Conservation (phyloP, 2,113 vertebrate genomes). For the Hyla sarda region DNA sequence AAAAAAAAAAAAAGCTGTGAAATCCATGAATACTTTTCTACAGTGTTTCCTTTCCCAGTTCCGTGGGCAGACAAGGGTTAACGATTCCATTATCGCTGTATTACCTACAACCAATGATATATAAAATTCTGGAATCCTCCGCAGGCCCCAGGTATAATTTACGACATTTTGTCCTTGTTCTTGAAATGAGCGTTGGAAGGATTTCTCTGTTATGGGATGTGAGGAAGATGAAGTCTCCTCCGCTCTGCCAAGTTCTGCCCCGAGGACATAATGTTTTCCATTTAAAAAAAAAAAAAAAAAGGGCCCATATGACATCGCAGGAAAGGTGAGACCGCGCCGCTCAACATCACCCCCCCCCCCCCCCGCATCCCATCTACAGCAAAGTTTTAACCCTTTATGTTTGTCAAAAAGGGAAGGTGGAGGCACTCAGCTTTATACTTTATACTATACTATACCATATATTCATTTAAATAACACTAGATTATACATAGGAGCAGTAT, state of each 20-base stretch:
- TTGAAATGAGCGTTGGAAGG: conserved; percentile 24
- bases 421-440: no score
- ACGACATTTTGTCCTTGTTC: conserved; percentile 1
- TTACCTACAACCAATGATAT: not conserved
- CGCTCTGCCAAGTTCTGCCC: conserved; percentile 41
- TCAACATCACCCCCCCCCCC: not conserved
- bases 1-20: no score
- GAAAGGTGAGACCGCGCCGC: not conserved
- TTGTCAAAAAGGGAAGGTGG: no score
- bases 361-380: not conserved
- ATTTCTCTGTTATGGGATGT: conserved; percentile 27
- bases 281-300: not conserved
- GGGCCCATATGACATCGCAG: conserved; percentile 29
- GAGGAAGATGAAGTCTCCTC: conserved; percentile 49
- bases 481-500: no score
- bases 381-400: not conserved
- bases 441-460: no score
- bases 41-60: no score
- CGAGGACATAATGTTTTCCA: conserved; percentile 43
- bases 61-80: conserved; percentile 21
- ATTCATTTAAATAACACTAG: no score
- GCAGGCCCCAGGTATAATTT: not conserved
- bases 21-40: no score
- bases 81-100: conserved; percentile 2
- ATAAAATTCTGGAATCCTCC: conserved; percentile 3